A percentile compares a stretch with the other conserved stretches of the same genome.
Conservation (phyloP, 2,797 vertebrate genomes). For the Salmo trutta region DNA sequence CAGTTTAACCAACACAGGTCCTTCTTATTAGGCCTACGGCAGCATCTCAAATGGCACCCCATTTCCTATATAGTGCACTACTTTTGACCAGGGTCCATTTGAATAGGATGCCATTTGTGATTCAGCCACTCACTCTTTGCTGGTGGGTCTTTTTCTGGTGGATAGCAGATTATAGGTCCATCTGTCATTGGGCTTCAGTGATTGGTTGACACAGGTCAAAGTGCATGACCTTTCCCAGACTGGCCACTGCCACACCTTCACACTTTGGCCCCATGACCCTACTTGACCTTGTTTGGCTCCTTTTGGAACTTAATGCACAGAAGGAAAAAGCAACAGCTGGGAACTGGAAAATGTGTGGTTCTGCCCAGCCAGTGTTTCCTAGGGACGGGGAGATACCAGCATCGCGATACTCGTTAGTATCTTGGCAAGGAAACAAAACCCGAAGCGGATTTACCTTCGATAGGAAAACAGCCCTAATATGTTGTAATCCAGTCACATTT, state of each 20-base stretch:
- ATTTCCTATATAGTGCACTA: too few relatives aligned
- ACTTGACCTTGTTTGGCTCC: background rate
- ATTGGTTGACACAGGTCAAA: background rate
- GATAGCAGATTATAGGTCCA: background rate
- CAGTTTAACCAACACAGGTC: background rate
- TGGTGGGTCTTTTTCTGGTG: background rate
- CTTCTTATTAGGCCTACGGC: too few relatives aligned
- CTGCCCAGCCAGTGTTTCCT: background rate
- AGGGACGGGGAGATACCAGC: background rate
- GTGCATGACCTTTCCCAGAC: background rate
- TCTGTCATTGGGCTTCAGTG: background rate
- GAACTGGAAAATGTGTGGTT: background rate
- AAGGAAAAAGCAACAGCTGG: background rate
- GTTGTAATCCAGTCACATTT: too few relatives aligned
- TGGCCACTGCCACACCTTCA: background rate
- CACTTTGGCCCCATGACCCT: slow-evolving; percentile 7
- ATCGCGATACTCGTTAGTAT: too few relatives aligned
- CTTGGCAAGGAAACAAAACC: too few relatives aligned
- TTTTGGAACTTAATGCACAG: background rate
- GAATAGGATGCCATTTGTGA: too few relatives aligned
- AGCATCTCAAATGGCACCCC: too few relatives aligned
- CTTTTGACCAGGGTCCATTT: too few relatives aligned
- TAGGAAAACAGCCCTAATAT: too few relatives aligned
- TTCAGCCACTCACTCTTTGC: background rate
- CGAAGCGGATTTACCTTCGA: too few relatives aligned